Base-by-base conservation (phyloP, 30 jellyfish, hydroid and myxozoan species). In the Calvadosia cruxmelitensis region DNA sequence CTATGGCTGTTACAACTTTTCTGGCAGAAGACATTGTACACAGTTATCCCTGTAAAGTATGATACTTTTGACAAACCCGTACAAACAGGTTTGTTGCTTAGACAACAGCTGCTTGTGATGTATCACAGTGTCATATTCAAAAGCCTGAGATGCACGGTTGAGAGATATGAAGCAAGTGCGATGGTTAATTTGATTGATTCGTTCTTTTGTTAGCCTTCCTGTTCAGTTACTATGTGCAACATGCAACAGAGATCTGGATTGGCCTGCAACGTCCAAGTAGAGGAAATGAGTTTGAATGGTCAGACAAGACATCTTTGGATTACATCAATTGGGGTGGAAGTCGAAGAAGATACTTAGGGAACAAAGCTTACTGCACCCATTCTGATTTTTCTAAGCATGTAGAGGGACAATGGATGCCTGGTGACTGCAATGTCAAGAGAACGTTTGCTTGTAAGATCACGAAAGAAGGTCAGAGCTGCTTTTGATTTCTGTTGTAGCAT, bases 381-480 rank as follows among this genome's bases (percentile, higher is more conserved):
- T 61, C 78, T 0, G 32, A 53, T 33, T 69, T 31, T 78, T 65
- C 48, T 30, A 27, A 52, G 36, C 15, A n/a, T 16, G 48, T 29
- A 5, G 50, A 29, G 31, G 99, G 99, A 3, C 71, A 32, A 26
- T 91, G 95, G 95, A 72, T 31, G 27, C 78, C 73, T 24, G 68
- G 83, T 70, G 74, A 83, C 53, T 91, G 99, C 76, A 69, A 84
- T 0, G 80, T 70, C 10, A 71, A 57, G 81, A 30, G 50, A 32
- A 92, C 95, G 20, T 91, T 66, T 52, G 84, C 64, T 27, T 91
- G 99, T 79, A 91, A 82, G 73, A 74, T 91, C n/a, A 73, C 85
- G 31, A 78, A 53, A 20, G 77, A 42, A 30, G 71, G 35, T 1
- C n/a, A n/a, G n/a, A n/a, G n/a, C n/a, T n/a, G n/a, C n/a, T n/a